Base-by-base conservation (phyloP, 1,140 invertebrate genomes). In the Meloidogyne chitwoodi region DNA sequence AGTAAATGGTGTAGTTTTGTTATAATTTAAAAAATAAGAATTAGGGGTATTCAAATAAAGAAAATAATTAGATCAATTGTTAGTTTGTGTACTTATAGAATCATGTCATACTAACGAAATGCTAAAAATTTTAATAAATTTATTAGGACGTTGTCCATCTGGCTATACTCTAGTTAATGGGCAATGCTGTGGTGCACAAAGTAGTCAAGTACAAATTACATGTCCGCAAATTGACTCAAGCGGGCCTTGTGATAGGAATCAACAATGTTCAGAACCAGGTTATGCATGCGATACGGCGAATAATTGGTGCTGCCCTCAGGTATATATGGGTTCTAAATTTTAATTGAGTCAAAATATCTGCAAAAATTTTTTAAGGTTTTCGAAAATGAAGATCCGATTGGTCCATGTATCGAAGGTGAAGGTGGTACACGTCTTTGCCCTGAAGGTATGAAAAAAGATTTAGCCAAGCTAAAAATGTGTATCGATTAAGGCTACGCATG, bases 111-210 rank as follows among this genome's bases (percentile, higher is more conserved):
- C n/a, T n/a, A n/a, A n/a, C n/a, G n/a, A n/a, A n/a, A n/a, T n/a
- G n/a, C n/a, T n/a, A n/a, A n/a, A n/a, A n/a, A n/a, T n/a, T 34
- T 34, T 34, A 34, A 41, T 41, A 12, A 41, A 14, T 41, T 19
- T 48, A 19, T 19, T 48, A 48, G 44, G 44, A 12, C 74, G 78
- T 19, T 86, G 85, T 73, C 85, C 85, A 14, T 68, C 75, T 72
- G 85, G 85, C 22, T 83, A 79, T 72, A 85, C 79, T 41, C 75
- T 79, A 63, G 56, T 83, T 63, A 81, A 79, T 71, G 81, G 83
- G 66, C 79, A 84, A 64, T 84, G 85, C 72, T 86, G 84, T 67
- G 85, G 83, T 22, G n/a, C 65, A 38, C 44, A 74, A n/a, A 76
- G 65, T 24, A 70, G 74, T 34, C 34, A 31, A 8, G 19, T 24